Percentiles rank a stretch among this genome's conserved stretches.
Conservation (phyloP, 2,113 vertebrate genomes). For the Eptatretus burgeri region DNA sequence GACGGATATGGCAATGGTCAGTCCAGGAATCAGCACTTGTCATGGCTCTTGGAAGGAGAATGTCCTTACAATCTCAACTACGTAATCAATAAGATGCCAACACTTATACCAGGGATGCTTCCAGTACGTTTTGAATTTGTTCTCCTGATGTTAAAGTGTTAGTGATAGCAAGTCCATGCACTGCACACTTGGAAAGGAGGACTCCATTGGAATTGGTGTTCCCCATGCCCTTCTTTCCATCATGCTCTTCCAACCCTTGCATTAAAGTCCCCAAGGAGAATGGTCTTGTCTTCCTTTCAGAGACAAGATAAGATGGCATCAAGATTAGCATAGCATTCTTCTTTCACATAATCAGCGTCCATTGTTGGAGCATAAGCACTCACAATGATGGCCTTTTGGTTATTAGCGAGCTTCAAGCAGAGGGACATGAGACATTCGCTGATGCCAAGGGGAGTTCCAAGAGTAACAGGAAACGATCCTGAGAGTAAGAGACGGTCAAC, state of each 20-base stretch:
- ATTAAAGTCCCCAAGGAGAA: conserved; percentile 3
- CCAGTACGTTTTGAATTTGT: background rate
- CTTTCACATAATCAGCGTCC: background rate
- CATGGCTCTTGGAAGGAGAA: background rate
- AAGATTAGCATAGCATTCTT: background rate
- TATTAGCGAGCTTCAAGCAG: background rate
- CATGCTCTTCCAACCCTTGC: background rate
- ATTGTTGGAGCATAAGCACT: conserved; percentile 3
- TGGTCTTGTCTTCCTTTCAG: background rate
- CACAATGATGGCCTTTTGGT: background rate
- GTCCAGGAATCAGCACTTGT: background rate
- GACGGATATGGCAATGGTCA: background rate
- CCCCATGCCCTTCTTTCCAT: background rate
- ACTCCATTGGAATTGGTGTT: conserved; percentile 2
- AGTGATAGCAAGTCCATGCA: background rate
- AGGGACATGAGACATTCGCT: background rate
- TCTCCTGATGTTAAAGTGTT: background rate
- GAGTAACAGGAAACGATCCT: background rate
- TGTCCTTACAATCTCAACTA: background rate
- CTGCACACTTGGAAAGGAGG: background rate
- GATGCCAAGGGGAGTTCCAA: background rate
- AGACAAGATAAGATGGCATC: background rate
- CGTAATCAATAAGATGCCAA: background rate
- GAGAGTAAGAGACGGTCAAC: too few relatives aligned
- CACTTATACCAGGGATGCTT: background rate